Evolutionary conservation across 2,797 vertebrate genomes (phyloP), one percentile per base, ranked within the genome.

Genomic region (Siniperca undulata): DNA sequence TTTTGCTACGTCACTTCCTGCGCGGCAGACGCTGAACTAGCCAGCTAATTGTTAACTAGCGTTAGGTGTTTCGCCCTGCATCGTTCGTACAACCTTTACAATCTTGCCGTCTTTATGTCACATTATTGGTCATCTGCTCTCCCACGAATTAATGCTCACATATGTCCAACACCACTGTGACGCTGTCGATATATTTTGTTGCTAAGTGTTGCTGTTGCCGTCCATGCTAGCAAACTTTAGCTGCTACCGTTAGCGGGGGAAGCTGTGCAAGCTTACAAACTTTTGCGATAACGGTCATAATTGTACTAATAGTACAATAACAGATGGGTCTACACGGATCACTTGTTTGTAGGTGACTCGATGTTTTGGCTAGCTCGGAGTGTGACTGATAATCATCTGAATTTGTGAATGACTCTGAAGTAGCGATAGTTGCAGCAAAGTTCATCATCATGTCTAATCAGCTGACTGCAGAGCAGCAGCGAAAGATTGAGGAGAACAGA

Each of bases 401-500:
- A 14, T 19, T 12, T 62, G 16, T 38, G 19, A 71, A 55, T 40
- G 68, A 24, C 38, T 22, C 38, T 22, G 7, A 30, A 65, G 70
- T 9, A 27, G 6, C 3, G 52, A 55, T 46, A 62, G 66, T 58
- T 52, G 48, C 52, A 60, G 50, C 19, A 30, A 40, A 77, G 38
- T 24, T 46, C 17, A 10, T 24, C 62, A 77, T 71, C 38, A 99
- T 99, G 98, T 97, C 97, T 4, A 89, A 91, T 66, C 94, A 92
- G 77, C 94, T 99, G 78, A 99, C 97, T 7, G 96, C 95, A 56
- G 97, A 99, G 74, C 98, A 99, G 56, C 96, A 95, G 94, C 93
- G 93, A 70, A 96, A 93, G 91, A 99, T 99, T 2, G 98, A 99
- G 82, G 97, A 97, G 87, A 99, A 99, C 90, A 94, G 97, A 40